Evolutionary conservation across 2,888 invertebrate genomes (phyloP), one percentile per base, ranked within the genome.

Genomic region (Pandemis heparana): DNA sequence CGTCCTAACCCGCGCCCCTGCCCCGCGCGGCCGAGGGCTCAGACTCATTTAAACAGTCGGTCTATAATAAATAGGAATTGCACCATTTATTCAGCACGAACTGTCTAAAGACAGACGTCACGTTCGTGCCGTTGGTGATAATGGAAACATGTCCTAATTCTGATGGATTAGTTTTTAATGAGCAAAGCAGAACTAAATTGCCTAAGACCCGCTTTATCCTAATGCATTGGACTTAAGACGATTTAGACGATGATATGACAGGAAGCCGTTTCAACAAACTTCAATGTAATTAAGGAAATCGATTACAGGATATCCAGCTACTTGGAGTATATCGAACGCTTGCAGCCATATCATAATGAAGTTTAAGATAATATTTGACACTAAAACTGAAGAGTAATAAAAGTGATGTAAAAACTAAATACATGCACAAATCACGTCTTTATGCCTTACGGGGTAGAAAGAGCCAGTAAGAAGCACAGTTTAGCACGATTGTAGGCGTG

Each of bases 111-210:
- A 41, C 41, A 7, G 9, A 9, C 41, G 0, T 41, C 8, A 23
- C 4, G n/a, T 10, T 10, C 48, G 51, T 72, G 23, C 43, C 60
- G 9, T 10, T n/a, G 12, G 6, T 43, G 12, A 32, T 39, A 1
- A 60, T 65, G 74, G 74, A 39, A 48, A 74, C 70, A 39, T 5
- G 41, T 51, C 59, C 18, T 16, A 48, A 64, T 64, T 74, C 69
- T 74, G 74, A 74, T 74, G 74, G 74, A 74, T 74, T 74, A 74
- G 69, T 74, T 74, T 74, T 74, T 74, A 74, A 74, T 74, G 74
- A 51, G 70, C 69, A 41, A 18, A 69, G 69, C 59, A 64, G 68
- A 73, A 70, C 74, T 63, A 60, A 74, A 74, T 74, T 74, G 74
- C 69, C 65, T 53, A 74, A 72, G 72, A 59, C 46, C 72, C 41